phyloP scores from a whole-genome alignment of 2,888 invertebrate genomes.

The Fragum sueziense region DNA sequence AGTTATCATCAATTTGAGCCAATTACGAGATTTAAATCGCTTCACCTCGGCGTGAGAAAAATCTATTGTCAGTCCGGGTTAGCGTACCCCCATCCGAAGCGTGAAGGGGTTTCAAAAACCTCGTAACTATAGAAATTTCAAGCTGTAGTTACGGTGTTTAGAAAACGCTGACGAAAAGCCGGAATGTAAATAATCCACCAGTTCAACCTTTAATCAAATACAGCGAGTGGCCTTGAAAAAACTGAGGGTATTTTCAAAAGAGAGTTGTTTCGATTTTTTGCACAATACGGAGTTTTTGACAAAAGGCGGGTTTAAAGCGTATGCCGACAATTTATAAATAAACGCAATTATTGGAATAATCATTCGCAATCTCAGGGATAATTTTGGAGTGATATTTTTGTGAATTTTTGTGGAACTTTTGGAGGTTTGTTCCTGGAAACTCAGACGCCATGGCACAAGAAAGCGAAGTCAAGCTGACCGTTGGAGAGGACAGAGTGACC shows the following conservation, averaged over 20 bases:
- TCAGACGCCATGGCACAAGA: constrained; percentile 19
- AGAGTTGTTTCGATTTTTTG: not conserved
- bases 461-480: constrained; percentile 53
- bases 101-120: too few relatives aligned
- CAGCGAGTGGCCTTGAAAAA: constrained; percentile 6
- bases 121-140: too few relatives aligned
- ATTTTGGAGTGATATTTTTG: too few relatives aligned
- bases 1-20: not conserved
- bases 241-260: not conserved
- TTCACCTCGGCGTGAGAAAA: not conserved
- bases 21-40: constrained; percentile 2
- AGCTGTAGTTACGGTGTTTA: too few relatives aligned
- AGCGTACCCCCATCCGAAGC: constrained; percentile 6
- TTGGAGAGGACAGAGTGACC: constrained; percentile 52
- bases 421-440: not conserved
- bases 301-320: too few relatives aligned
- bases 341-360: too few relatives aligned
- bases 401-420: not conserved
- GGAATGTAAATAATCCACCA: constrained; percentile 10
- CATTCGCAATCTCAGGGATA: too few relatives aligned
- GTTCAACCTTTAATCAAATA: constrained; percentile 1
- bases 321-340: too few relatives aligned
- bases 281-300: not conserved
- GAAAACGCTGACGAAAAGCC: not conserved
- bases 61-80: not conserved